phyloP scores from a whole-genome alignment of 2,888 invertebrate species.

The Microctonus hyperodae region DNA sequence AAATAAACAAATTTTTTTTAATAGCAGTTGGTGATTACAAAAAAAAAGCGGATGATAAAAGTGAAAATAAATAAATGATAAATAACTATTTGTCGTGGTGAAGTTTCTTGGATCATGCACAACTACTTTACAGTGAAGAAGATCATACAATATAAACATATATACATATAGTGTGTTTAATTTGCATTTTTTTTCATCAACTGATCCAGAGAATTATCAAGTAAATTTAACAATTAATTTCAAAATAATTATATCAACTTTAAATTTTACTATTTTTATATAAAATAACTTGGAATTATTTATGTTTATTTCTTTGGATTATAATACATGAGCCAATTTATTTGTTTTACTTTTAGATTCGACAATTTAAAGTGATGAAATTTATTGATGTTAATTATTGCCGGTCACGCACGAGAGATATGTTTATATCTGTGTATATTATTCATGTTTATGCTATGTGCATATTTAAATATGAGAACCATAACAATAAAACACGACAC shows the following conservation, averaged over 20 bases:
- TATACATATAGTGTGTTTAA: neutral
- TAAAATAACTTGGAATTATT: too few relatives aligned
- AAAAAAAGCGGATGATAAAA: neutral
- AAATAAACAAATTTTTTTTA: neutral
- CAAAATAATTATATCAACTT: neutral
- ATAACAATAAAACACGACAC: conserved; percentile 4
- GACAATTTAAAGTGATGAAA: too few relatives aligned
- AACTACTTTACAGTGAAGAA: neutral
- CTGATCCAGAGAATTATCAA: neutral
- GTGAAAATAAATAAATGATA: too few relatives aligned
- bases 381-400: neutral
- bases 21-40: neutral
- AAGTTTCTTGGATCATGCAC: neutral
- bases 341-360: too few relatives aligned
- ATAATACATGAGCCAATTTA: neutral
- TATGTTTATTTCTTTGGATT: neutral
- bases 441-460: neutral
- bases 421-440: too few relatives aligned
- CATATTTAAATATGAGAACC: neutral
- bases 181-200: neutral
- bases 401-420: neutral
- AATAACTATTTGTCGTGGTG: conserved; percentile 1
- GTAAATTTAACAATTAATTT: neutral
- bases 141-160: neutral
- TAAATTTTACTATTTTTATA: neutral